Evolutionary conservation across 1,140 invertebrate species (phyloP).

Genomic region (Heliconius congener): DNA sequence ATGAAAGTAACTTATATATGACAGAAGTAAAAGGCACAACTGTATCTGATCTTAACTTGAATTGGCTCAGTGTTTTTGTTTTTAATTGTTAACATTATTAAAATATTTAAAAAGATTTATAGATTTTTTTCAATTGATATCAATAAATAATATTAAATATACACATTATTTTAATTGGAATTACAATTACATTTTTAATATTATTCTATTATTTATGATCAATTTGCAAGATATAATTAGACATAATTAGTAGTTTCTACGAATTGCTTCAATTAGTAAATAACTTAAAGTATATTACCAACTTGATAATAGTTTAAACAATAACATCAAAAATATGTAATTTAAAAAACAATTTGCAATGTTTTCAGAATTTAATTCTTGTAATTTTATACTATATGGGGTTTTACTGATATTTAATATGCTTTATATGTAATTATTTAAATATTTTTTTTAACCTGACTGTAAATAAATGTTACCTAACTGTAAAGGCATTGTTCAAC

Average conservation of each 20-base stretch:
- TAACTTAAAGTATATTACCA: background rate
- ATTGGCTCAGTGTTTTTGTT: background rate
- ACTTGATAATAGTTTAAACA: background rate
- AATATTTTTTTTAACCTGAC: too few relatives aligned
- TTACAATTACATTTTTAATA: background rate
- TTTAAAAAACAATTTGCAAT: background rate
- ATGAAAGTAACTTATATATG: constrained; percentile 53
- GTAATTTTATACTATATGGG: too few relatives aligned
- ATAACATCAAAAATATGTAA: background rate
- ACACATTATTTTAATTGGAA: background rate
- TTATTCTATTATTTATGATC: background rate
- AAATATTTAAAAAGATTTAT: background rate
- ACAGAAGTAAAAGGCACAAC: constrained; percentile 50
- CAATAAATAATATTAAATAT: background rate
- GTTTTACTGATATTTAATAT: too few relatives aligned
- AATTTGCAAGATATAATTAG: background rate
- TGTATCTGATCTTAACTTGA: constrained; percentile 38
- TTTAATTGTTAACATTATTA: background rate
- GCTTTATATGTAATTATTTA: background rate
- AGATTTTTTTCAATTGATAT: background rate
- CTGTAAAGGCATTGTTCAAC: too few relatives aligned
- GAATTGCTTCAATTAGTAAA: background rate
- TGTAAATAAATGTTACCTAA: too few relatives aligned
- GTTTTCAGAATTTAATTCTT: too few relatives aligned
- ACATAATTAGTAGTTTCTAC: background rate